phyloP scores from a whole-genome alignment of 2,888 invertebrate species.

The Apodemia zela region DNA sequence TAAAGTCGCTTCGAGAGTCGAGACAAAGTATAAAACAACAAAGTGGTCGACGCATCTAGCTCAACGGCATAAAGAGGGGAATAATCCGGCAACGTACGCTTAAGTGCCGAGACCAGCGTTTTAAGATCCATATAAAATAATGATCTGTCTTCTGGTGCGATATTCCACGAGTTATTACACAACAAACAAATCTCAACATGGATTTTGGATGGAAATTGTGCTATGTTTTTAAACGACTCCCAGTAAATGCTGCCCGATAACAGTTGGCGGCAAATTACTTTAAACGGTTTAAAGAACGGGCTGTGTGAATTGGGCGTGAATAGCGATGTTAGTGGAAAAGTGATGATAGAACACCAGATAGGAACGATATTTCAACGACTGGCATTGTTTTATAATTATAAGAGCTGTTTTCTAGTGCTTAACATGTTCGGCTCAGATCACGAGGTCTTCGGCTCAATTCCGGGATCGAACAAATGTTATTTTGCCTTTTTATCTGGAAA shows the following conservation, averaged over 20 bases:
- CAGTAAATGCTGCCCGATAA: slow-evolving; percentile 25
- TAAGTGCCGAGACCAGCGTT: slow-evolving; percentile 59
- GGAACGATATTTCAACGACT: slow-evolving; percentile 24
- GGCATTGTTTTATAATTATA: neutral
- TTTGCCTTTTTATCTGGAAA: too few species aligned
- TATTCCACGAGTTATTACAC: slow-evolving; percentile 47
- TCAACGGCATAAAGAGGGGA: slow-evolving; percentile 64
- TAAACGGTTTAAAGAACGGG: slow-evolving; percentile 45
- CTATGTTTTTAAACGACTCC: slow-evolving; percentile 19
- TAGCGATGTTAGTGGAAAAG: slow-evolving; percentile 50
- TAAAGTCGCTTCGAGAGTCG: slow-evolving; percentile 69
- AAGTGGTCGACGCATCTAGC: slow-evolving; percentile 73
- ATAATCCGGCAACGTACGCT: slow-evolving; percentile 66
- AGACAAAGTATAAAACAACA: slow-evolving; percentile 78
- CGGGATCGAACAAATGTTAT: too few species aligned
- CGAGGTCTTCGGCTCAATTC: neutral
- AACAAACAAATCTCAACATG: slow-evolving; percentile 32
- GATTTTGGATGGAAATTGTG: slow-evolving; percentile 23
- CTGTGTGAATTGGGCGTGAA: slow-evolving; percentile 47
- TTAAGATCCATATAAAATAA: slow-evolving; percentile 66
- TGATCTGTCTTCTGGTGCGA: slow-evolving; percentile 58
- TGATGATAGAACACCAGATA: slow-evolving; percentile 39
- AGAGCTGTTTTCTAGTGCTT: neutral
- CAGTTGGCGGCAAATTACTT: slow-evolving; percentile 48
- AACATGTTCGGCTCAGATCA: neutral